Base-by-base conservation (phyloP, 1,140 invertebrate species). In the Epicauta chinensis region DNA sequence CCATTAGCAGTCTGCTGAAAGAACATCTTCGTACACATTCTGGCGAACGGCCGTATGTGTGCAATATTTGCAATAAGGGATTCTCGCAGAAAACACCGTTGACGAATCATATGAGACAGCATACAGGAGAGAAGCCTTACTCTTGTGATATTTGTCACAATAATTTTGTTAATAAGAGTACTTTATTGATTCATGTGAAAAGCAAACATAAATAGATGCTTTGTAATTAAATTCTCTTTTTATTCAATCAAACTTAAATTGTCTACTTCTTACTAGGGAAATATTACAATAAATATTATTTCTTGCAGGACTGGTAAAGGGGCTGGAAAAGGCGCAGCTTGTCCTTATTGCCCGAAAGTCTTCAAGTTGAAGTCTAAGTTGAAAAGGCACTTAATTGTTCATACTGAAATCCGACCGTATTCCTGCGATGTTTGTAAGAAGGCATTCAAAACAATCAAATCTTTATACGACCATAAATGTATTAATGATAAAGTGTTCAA, bases 91-190 rank as follows among this genome's bases (percentile, higher is more conserved):
- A 79, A 34, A 87, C 87, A 32, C 85, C 91, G 59, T 81, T 92
- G 71, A 88, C 83, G 37, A 79, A 89, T 15, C 93, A 95, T 64
- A 81, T 89, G 76, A 80, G 83, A 29, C 84, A 83, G n/a, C 87
- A 91, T 61, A 73, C 75, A 1, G 77, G 81, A 11, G 65, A 67
- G 30, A 60, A 51, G 16, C 60, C 62, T n/a, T 86, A 79, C 55
- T 7, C 17, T 3, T 23, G 17, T 7, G 17, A 23, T 4, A 23
- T 23, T 23, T 23, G n/a, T n/a, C n/a, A n/a, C n/a, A 23, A 7
- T 23, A 23, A 23, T 5, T 23, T 23, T 23, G 7, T 7, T 23
- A 7, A 5, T 7, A 23, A 23, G 7, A 23, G 7, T 3, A 4
- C 3, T 23, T 7, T 23, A 23, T 4, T 4, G 7, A 5, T 23